Base-by-base conservation (phyloP, 2,113 vertebrate species). In the Siphamia tubifer region DNA sequence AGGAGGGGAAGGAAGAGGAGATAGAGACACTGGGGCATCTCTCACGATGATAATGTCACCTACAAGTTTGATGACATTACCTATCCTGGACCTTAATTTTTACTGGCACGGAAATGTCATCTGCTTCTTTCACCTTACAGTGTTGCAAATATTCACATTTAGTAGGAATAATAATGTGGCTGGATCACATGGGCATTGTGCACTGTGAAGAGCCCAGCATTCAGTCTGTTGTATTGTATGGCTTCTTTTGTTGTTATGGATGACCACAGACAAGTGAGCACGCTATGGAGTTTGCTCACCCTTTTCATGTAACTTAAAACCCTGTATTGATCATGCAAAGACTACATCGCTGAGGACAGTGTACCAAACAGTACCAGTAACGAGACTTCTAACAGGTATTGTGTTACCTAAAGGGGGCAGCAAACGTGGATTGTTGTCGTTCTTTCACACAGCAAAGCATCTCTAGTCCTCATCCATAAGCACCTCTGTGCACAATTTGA, bases 401-500 rank as follows among this genome's bases (percentile, higher is more conserved):
- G 30, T 76, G 83, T 86, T 86, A 83, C 83, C 42, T 79, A 75
- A 84, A 83, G 68, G 80, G 79, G 73, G 78, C 67, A 81, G 86
- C 85, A 88, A 87, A 88, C 63, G 51, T 76, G 47, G 23, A 81
- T 52, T 71, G 75, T 54, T 71, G 62, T 58, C 36, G 42, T 73
- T 62, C 31, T 63, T 63, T 67, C 52, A 64, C 68, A 68, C 57
- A 72, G 73, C 44, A 74, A 82, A 69, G 63, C 84, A 74, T 84
- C 68, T 81, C 71, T 74, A 83, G 72, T 79, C 76, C 75, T 89
- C 73, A 60, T 83, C 66, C 75, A 68, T 72, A 28, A 71, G 68
- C 74, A 74, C 70, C 32, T 54, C 47, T 49, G 55, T 62, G 35
- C 53, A 62, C 57, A 75, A 75, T 57, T 47, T 62, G 49, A 73